phyloP scores from a whole-genome alignment of 2,113 vertebrate genomes.

The Peromyscus maniculatus region DNA sequence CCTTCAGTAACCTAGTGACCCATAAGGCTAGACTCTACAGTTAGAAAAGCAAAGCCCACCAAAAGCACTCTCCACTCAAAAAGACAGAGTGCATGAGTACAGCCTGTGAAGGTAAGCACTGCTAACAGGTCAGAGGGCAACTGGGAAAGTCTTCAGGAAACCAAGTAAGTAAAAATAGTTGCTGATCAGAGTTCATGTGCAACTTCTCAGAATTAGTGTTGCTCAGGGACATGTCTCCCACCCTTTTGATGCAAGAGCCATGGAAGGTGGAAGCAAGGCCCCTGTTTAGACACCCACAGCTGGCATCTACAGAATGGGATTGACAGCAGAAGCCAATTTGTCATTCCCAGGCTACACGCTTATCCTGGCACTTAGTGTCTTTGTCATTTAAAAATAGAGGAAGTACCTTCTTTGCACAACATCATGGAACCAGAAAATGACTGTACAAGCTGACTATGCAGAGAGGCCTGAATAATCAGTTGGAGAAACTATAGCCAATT shows the following conservation, averaged over 20 bases:
- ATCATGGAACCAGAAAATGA: neutral
- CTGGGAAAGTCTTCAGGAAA: neutral
- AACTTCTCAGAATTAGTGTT: neutral
- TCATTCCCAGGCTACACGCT: neutral
- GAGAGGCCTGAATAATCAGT: neutral
- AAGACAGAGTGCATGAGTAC: neutral
- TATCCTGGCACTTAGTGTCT: neutral
- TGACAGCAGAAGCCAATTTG: constrained; percentile 4
- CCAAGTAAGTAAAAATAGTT: neutral
- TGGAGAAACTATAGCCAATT: neutral
- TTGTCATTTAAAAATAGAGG: neutral
- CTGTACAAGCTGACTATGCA: neutral
- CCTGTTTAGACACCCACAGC: neutral
- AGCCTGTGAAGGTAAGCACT: neutral
- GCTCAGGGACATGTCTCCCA: accelerated
- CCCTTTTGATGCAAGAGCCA: neutral
- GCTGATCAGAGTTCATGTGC: neutral
- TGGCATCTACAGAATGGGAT: neutral
- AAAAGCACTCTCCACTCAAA: neutral
- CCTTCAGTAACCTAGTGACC: neutral
- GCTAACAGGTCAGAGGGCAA: neutral
- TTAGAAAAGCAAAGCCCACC: neutral
- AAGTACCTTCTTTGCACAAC: neutral
- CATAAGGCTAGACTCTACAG: neutral
- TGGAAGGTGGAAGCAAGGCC: neutral